These are phyloP conservation scores for Chaetoderma sp. DNA, from an alignment of 2,888 invertebrate species.

Conservation along the genomic window DNA sequence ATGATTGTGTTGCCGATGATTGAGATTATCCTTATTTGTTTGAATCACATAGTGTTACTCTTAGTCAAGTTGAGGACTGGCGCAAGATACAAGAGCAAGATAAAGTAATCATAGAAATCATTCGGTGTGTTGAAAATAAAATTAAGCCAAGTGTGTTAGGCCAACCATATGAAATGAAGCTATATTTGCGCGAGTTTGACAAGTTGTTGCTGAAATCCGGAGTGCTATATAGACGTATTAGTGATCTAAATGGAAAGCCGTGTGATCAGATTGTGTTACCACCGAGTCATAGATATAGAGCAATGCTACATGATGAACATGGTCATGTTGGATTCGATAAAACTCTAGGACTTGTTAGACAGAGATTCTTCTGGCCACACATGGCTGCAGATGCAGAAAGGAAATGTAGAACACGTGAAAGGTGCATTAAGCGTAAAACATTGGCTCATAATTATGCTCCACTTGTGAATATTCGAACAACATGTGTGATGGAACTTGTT, in stretches of 20 bases:
- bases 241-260: background rate
- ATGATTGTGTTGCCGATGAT: no score
- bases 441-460: background rate
- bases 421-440: background rate
- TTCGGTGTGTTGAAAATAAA: background rate
- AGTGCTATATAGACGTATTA: background rate
- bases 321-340: slow-evolving; percentile 2
- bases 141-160: no score
- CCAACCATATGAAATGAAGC: background rate
- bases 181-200: background rate
- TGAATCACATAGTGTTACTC: no score
- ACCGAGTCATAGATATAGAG: background rate
- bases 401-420: background rate
- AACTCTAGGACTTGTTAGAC: background rate
- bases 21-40: no score
- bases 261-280: background rate
- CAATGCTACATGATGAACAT: background rate
- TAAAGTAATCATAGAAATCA: background rate
- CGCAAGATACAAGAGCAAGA: background rate
- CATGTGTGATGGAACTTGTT: background rate
- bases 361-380: background rate
- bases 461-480: background rate
- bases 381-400: background rate
- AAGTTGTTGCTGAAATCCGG: background rate
- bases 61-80: no score